Base-by-base conservation (phyloP, 2,888 invertebrate genomes). In the Phragmatobia fuliginosa region DNA sequence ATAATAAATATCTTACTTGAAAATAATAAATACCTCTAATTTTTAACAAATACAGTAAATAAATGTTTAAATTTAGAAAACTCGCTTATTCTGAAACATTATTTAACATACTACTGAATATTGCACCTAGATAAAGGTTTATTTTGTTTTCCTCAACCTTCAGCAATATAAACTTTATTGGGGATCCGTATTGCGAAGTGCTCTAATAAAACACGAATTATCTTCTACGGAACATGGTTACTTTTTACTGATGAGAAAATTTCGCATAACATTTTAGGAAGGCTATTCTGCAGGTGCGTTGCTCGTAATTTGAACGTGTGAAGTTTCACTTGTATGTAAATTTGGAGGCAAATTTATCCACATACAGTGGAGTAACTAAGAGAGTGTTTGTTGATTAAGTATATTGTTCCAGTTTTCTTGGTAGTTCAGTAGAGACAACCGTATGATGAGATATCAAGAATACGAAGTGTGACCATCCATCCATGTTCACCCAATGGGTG, bases 101-200 rank as follows among this genome's bases (percentile, higher is more conserved):
- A n/a, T 49, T 49, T n/a, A 25, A n/a, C n/a, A n/a, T 10, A n/a
- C n/a, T n/a, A n/a, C n/a, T n/a, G n/a, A n/a, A n/a, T n/a, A 49
- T 49, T 1, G n/a, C n/a, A 49, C n/a, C n/a, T 49, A n/a, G 0
- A 21, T 6, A 18, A 52, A 10, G 49, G 0, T 52, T 52, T 14
- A 32, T 66, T 61, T 65, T 72, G 76, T 66, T 72, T 69, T 72
- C 62, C 74, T 79, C 73, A 80, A 79, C 78, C 75, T 59, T 59
- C 69, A 67, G 80, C 83, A 85, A 88, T 88, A 89, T 90, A 84
- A 86, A 87, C 80, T 89, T 90, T 88, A 91, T 89, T 85, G 85
- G 83, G 75, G 87, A 85, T 83, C 85, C 83, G 83, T 72, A 74
- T 69, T 71, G 71, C 73, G 62, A 75, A 79, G 81, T 83, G 78